Evolutionary conservation across 2,888 invertebrate species (phyloP), one percentile per base, ranked within the genome.

Genomic region (Melieria crassipennis): DNA sequence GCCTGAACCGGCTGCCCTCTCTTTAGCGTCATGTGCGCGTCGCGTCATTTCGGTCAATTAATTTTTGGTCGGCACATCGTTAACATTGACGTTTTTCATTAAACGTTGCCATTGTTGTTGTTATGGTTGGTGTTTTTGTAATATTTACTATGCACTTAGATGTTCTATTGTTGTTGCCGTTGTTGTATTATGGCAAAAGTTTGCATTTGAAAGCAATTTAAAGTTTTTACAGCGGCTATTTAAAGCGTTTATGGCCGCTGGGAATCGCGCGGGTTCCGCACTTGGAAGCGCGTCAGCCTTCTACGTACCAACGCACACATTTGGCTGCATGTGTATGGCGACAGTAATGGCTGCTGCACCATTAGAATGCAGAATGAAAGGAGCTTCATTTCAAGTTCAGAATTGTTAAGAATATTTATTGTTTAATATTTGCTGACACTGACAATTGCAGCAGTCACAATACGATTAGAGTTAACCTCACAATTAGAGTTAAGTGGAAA

Each of bases 71-170:
- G 9, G 16, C 46, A 42, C 46, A 46, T 10, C 61, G 16, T 60
- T 60, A 60, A 11, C 58, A 42, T 60, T 60, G 58, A 61, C 47
- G n/a, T 58, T 42, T 4, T 11, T 42, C 61, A 61, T 61, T 46
- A 46, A 61, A n/a, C 61, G 46, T 30, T 30, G 30, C 30, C 30
- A 30, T 30, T 30, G 30, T 30, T 3, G 30, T 30, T 30, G 30
- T 30, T 30, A 30, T 30, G 30, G 30, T 3, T 3, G 30, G 30
- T 2, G 30, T 30, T 30, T 30, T 30, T 30, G 30, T 30, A 30
- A 30, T 30, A 30, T 30, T 30, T 30, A 30, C 30, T 3, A 30
- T 30, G 30, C 30, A 30, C 30, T 30, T 30, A 30, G 30, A 1
- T 30, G 30, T 30, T 30, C 3, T 30, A 30, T 30, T 30, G 30